phyloP scores from a whole-genome alignment of 2,888 invertebrate species.

The Ommatoiulus sabulosus region DNA sequence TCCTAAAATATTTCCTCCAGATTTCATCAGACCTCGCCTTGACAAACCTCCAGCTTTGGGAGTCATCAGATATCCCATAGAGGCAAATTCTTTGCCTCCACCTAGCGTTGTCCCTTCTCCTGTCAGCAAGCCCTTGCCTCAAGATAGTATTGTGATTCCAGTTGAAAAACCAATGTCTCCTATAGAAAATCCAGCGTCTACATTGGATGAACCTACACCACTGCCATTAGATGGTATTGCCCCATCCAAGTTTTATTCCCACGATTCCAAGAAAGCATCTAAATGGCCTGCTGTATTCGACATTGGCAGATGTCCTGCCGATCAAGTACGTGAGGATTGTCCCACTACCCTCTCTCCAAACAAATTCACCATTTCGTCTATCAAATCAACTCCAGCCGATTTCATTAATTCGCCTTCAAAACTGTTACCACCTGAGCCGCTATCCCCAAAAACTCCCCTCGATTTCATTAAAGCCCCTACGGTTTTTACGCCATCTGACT shows the following conservation, averaged over 20 bases:
- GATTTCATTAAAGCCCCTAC: not conserved
- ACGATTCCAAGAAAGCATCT: not conserved
- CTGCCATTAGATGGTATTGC: not conserved
- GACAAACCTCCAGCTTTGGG: not conserved
- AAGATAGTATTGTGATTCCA: not conserved
- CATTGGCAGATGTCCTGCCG: not conserved
- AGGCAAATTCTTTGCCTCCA: not conserved
- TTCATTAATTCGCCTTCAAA: not conserved
- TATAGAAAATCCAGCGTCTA: not conserved
- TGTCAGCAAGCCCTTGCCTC: not conserved
- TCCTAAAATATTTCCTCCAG: not conserved
- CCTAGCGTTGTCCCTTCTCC: not conserved
- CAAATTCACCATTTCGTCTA: not conserved
- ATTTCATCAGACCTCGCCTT: not conserved
- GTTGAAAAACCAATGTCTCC: not conserved
- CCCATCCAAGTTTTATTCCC: constrained; percentile 9
- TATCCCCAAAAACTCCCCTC: not conserved
- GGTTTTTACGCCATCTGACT: not conserved
- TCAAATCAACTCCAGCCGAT: not conserved
- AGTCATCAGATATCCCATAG: not conserved
- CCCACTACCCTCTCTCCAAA: not conserved
- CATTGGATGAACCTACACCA: not conserved
- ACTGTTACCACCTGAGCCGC: not conserved
- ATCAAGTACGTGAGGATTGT: not conserved
- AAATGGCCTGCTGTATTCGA: not conserved